phyloP scores from a whole-genome alignment of 2,113 vertebrate genomes.

The Nestor notabilis region DNA sequence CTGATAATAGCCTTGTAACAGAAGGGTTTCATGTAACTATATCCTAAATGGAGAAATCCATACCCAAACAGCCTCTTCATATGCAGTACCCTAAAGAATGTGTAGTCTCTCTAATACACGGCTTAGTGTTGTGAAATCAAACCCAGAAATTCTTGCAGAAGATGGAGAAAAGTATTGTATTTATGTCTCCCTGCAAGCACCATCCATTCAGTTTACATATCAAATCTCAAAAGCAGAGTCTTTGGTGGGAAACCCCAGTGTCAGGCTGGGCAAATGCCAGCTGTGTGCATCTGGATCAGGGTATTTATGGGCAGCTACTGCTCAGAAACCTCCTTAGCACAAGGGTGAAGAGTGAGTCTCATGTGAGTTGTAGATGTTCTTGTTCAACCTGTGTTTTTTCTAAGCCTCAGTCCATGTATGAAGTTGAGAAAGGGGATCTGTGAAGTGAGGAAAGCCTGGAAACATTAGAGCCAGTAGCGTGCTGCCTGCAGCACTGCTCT shows the following conservation, averaged over 20 bases:
- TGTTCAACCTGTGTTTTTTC: neutral
- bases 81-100: neutral
- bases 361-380: accelerated
- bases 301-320: neutral
- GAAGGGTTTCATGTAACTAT: neutral
- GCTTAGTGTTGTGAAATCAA: neutral
- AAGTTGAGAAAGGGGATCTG: neutral
- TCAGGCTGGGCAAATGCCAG: neutral
- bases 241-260: neutral
- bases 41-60: neutral
- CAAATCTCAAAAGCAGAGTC: neutral
- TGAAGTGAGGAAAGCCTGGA: neutral
- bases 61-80: neutral
- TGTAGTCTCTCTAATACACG: accelerated
- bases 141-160: neutral
- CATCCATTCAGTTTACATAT: neutral
- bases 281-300: neutral
- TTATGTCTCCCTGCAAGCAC: neutral
- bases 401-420: accelerated
- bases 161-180: neutral
- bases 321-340: accelerated
- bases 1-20: neutral
- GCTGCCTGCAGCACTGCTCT: neutral
- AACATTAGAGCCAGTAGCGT: accelerated
- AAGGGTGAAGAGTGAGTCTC: accelerated